Evolutionary conservation across 2,888 invertebrate genomes (phyloP).

Genomic region (Pyrrhopygopsis socrates): DNA sequence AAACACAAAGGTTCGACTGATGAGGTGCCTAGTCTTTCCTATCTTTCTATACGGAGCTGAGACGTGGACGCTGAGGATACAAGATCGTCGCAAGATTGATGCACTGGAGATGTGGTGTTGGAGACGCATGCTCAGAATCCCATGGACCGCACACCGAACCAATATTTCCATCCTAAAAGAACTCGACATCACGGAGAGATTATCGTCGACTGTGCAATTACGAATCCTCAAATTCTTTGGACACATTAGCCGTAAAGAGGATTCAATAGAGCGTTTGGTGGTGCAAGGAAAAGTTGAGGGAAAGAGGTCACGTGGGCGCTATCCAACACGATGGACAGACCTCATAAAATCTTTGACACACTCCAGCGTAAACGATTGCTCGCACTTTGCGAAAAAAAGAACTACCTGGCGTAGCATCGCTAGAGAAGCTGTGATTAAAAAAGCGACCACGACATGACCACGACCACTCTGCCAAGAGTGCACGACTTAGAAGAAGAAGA

Average conservation of each 20-base stretch:
- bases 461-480: too few species aligned
- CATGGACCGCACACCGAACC: slow-evolving; percentile 8
- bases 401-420: too few species aligned
- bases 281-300: slow-evolving; percentile 2
- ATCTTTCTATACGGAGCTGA: too few species aligned
- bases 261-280: neutral
- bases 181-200: neutral
- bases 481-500: too few species aligned
- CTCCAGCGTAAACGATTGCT: too few species aligned
- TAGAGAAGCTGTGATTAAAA: too few species aligned
- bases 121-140: slow-evolving; percentile 28
- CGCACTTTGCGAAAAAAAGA: too few species aligned
- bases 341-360: too few species aligned
- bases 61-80: too few species aligned
- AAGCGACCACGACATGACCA: too few species aligned
- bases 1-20: slow-evolving; percentile 39
- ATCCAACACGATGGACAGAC: neutral
- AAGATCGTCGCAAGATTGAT: too few species aligned
- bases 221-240: slow-evolving; percentile 23
- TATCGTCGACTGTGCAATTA: neutral
- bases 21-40: slow-evolving; percentile 28
- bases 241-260: neutral
- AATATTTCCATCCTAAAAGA: neutral
- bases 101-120: too few species aligned
- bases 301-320: neutral